phyloP scores from a whole-genome alignment of 2,888 invertebrate genomes.

The Dioctria rufipes region DNA sequence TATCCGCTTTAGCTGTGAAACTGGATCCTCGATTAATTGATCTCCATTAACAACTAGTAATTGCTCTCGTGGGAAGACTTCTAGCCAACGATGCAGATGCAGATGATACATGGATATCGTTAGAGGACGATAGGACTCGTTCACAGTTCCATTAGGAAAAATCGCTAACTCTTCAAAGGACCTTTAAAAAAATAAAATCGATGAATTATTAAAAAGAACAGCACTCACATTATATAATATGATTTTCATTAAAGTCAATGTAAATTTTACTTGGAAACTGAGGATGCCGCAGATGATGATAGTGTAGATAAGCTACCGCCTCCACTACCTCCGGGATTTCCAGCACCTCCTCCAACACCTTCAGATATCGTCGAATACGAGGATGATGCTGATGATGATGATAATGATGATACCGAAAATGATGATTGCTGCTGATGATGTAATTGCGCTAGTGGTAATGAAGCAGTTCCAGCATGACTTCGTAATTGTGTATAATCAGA shows the following conservation, averaged over 20 bases:
- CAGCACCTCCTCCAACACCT: background rate
- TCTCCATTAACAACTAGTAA: slow-evolving; percentile 97
- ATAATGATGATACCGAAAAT: slow-evolving; percentile 21
- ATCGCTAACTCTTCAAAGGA: slow-evolving; percentile 88
- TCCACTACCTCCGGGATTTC: background rate
- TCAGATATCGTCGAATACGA: slow-evolving; percentile 18
- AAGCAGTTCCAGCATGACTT: slow-evolving; percentile 85
- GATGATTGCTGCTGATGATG: slow-evolving; percentile 47
- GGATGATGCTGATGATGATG: background rate
- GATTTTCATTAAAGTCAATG: slow-evolving; percentile 17
- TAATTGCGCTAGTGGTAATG: slow-evolving; percentile 71
- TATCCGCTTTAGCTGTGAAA: slow-evolving; percentile 87
- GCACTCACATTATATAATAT: slow-evolving; percentile 25
- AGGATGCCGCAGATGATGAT: slow-evolving; percentile 63
- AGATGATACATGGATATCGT: slow-evolving; percentile 93
- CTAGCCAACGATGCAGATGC: slow-evolving; percentile 92
- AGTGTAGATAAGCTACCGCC: slow-evolving; percentile 21
- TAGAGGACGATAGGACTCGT: slow-evolving; percentile 86
- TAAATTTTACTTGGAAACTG: slow-evolving; percentile 57
- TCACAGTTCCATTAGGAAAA: slow-evolving; percentile 85
- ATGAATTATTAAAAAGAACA: slow-evolving; percentile 41
- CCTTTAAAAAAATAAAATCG: slow-evolving; percentile 66
- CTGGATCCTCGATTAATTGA: slow-evolving; percentile 90
- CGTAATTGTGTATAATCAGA: slow-evolving; percentile 97
- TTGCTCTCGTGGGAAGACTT: slow-evolving; percentile 92